These are phyloP conservation scores for Podilymbus podiceps DNA, from an alignment of 2,113 vertebrate genomes.

Conservation along the genomic window DNA sequence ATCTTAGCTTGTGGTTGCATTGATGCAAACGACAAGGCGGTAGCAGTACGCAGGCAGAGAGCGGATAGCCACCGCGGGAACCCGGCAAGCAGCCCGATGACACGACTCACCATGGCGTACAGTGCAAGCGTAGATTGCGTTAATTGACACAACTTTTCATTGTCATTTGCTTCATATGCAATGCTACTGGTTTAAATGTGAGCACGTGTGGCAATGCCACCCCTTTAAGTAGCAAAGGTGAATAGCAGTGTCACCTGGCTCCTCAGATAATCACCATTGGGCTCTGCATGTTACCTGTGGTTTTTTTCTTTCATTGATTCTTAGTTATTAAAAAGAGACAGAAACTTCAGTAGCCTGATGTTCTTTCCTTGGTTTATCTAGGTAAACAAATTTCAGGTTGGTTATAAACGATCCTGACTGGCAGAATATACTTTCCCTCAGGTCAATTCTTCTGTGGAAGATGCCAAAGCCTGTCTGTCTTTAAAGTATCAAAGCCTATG, in stretches of 20 bases:
- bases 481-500: slow-evolving; percentile 50
- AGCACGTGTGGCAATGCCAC: not conserved
- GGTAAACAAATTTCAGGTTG: slow-evolving; percentile 53
- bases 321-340: slow-evolving; percentile 16
- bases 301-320: not conserved
- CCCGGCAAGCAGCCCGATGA: not conserved
- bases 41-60: accelerated
- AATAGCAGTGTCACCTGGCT: not conserved
- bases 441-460: slow-evolving; percentile 57
- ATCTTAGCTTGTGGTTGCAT: not conserved
- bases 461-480: slow-evolving; percentile 54
- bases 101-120: too few species aligned
- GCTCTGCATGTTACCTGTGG: not conserved
- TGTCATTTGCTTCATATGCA: not conserved
- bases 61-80: not conserved
- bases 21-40: accelerated
- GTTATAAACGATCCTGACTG: slow-evolving; percentile 63
- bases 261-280: not conserved
- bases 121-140: not conserved
- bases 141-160: not conserved
- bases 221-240: not conserved
- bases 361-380: slow-evolving; percentile 15
- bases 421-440: slow-evolving; percentile 58
- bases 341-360: not conserved
- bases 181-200: not conserved